These are phyloP conservation scores for Ornithorhynchus anatinus DNA, from an alignment of 2,113 vertebrate genomes.

Conservation along the genomic window DNA sequence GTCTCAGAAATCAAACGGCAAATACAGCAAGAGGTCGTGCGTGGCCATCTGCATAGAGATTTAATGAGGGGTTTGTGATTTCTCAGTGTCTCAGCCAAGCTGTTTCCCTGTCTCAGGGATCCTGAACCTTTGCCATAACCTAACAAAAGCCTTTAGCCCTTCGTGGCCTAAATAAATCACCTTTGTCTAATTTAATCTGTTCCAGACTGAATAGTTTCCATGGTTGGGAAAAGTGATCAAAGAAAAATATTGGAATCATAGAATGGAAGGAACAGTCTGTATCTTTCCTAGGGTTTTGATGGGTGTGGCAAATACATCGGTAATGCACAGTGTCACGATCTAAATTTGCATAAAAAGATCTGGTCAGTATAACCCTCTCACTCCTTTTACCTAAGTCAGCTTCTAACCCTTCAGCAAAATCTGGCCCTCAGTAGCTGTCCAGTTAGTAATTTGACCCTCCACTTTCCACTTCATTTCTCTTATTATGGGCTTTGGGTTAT, in stretches of 20 bases:
- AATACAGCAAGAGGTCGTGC: slow-evolving; percentile 18
- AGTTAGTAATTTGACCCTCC: too few relatives aligned
- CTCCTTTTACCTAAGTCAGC: too few relatives aligned
- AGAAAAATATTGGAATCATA: slow-evolving; percentile 22
- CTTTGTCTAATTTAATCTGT: slow-evolving; percentile 26
- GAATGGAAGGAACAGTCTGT: background rate
- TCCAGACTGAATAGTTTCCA: slow-evolving; percentile 44
- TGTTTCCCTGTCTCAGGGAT: slow-evolving; percentile 32
- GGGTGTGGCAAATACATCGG: too few relatives aligned
- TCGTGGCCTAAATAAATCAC: slow-evolving; percentile 52
- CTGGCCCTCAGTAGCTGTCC: too few relatives aligned
- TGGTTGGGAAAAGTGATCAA: slow-evolving; percentile 14
- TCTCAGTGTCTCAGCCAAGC: slow-evolving; percentile 35
- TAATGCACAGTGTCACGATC: too few relatives aligned
- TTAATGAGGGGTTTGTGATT: slow-evolving; percentile 47
- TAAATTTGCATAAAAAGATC: too few relatives aligned
- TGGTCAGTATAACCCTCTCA: too few relatives aligned
- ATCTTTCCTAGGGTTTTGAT: background rate
- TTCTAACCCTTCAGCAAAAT: too few relatives aligned
- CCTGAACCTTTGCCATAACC: slow-evolving; percentile 21
- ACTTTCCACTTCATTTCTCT: too few relatives aligned
- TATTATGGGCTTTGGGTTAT: too few relatives aligned
- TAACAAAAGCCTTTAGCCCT: slow-evolving; percentile 50
- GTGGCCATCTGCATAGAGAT: slow-evolving; percentile 37
- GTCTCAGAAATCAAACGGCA: slow-evolving; percentile 39